Conservation (phyloP, 2,888 invertebrate genomes). For the Nomada lathburiana region DNA sequence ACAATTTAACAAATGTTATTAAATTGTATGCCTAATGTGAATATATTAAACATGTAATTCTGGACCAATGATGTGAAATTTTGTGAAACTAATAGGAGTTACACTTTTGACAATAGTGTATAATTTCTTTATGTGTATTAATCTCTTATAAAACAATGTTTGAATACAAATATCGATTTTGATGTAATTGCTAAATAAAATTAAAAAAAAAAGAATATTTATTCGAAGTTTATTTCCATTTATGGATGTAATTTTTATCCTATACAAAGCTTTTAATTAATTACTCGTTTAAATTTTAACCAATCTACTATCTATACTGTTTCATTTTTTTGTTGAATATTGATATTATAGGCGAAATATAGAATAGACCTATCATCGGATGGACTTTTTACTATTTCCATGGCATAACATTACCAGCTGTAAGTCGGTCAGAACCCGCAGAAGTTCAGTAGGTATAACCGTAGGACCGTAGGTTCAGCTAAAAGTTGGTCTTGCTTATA, state of each 20-base stretch:
- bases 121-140: neutral
- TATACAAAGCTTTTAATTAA: neutral
- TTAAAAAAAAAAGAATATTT: neutral
- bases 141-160: neutral
- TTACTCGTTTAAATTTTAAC: neutral
- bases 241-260: neutral
- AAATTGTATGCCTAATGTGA: neutral
- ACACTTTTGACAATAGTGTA: neutral
- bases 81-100: neutral
- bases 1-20: constrained; percentile 67
- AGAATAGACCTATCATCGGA: no score
- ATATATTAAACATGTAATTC: constrained; percentile 3
- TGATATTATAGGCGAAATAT: no score
- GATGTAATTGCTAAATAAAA: neutral
- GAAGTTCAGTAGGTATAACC: no score
- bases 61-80: constrained; percentile 15
- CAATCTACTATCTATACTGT: no score
- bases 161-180: neutral
- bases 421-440: no score
- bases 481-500: no score
- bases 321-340: no score
- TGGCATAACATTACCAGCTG: no score
- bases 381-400: no score
- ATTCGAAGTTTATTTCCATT: constrained; percentile 6
- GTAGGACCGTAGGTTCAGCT: no score